These are phyloP conservation scores for Gulo gulo DNA, from an alignment of 2,113 vertebrate species.

Conservation along the genomic window DNA sequence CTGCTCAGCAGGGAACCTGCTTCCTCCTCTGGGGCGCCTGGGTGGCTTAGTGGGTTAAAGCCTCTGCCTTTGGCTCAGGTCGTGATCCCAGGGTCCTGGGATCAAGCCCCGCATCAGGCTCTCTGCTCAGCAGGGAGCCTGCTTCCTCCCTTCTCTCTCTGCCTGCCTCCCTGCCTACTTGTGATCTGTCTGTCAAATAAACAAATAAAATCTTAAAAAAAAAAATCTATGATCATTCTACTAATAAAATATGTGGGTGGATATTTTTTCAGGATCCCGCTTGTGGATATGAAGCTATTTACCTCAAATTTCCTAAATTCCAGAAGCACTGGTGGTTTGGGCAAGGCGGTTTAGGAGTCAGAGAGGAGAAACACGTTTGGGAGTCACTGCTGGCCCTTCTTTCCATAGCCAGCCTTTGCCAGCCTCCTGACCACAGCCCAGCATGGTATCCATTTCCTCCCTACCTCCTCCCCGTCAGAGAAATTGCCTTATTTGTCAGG, in stretches of 20 bases:
- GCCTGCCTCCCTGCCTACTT: too few relatives aligned
- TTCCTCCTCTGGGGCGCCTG: too few relatives aligned
- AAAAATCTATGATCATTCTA: background rate
- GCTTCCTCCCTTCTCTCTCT: too few relatives aligned
- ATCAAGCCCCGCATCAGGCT: too few relatives aligned
- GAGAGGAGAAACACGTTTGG: accelerated
- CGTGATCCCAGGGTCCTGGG: too few relatives aligned
- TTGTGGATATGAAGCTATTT: background rate
- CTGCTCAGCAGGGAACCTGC: too few relatives aligned
- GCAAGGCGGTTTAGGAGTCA: background rate
- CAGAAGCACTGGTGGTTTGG: background rate
- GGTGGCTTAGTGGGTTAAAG: too few relatives aligned
- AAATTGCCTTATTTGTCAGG: background rate
- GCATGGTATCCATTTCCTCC: accelerated
- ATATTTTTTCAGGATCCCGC: background rate
- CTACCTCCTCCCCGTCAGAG: accelerated
- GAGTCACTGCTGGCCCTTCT: accelerated
- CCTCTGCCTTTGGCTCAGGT: too few relatives aligned
- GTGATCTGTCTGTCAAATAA: too few relatives aligned
- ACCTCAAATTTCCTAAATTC: background rate
- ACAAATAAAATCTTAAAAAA: too few relatives aligned
- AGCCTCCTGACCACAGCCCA: background rate
- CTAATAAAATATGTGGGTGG: background rate
- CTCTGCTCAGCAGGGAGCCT: too few relatives aligned
- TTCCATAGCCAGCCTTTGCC: background rate